These are phyloP conservation scores for Rhombomys opimus DNA, from an alignment of 2,113 vertebrate species.

Conservation along the genomic window DNA sequence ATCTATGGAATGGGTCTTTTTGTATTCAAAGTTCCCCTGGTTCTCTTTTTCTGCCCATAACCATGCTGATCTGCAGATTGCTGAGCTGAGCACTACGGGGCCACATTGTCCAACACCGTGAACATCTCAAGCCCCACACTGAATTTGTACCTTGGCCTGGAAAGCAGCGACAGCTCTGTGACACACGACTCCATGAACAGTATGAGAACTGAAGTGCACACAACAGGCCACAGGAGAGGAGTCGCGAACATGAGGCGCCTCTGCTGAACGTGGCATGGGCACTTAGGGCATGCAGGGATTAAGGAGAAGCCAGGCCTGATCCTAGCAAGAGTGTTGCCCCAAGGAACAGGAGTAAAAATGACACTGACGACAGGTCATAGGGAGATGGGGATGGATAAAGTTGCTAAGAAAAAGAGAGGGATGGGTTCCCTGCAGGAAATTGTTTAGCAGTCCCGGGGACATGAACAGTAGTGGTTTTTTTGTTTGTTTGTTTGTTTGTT, in stretches of 20 bases:
- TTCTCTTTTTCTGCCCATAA: neutral
- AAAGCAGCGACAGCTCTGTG: neutral
- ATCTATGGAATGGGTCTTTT: neutral
- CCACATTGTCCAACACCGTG: neutral
- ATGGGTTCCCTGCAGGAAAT: neutral
- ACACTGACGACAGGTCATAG: neutral
- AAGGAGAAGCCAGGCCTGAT: neutral
- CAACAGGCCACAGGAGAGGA: neutral
- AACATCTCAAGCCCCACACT: neutral
- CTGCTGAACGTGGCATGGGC: neutral
- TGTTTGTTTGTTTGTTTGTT: too few relatives aligned
- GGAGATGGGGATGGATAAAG: neutral
- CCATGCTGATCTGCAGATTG: neutral
- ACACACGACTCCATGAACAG: neutral
- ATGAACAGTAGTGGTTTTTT: neutral
- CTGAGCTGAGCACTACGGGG: neutral
- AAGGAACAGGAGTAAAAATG: neutral
- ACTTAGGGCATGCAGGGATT: neutral
- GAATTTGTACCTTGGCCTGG: neutral
- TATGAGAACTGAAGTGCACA: neutral
- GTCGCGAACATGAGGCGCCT: neutral
- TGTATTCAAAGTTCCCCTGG: neutral
- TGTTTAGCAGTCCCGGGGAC: neutral
- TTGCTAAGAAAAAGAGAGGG: neutral
- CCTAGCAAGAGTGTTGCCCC: neutral